Evolutionary conservation across 1,140 invertebrate species (phyloP).

Genomic region (Drosophila grimshawi): DNA sequence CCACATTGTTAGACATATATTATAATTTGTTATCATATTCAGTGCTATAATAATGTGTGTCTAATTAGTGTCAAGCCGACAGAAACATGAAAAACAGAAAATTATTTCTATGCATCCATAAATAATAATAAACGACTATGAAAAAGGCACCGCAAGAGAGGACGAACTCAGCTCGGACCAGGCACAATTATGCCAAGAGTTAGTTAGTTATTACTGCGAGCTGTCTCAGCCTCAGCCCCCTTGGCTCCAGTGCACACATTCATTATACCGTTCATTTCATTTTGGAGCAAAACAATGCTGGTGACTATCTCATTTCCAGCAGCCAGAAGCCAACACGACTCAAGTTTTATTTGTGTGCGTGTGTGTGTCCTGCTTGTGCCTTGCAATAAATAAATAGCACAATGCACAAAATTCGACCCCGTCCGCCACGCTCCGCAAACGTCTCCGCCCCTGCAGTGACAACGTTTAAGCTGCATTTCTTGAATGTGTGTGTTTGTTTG

Average conservation of each 20-base stretch:
- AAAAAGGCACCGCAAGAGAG: conserved; percentile 23
- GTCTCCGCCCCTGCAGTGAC: conserved; percentile 39
- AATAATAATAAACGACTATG: conserved; percentile 63
- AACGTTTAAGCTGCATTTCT: conserved; percentile 42
- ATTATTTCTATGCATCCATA: conserved; percentile 38
- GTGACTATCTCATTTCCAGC: conserved; percentile 74
- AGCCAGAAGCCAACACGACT: conserved; percentile 22
- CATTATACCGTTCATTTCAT: conserved; percentile 72
- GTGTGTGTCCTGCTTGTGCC: conserved; percentile 15
- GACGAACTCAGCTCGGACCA: not conserved
- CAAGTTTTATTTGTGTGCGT: conserved; percentile 44
- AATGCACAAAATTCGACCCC: conserved; percentile 63
- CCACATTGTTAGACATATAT: not conserved
- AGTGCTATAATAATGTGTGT: conserved; percentile 1
- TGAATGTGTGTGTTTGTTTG: conserved; percentile 26
- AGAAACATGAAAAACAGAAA: conserved; percentile 2
- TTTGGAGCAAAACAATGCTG: conserved; percentile 67
- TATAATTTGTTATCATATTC: not conserved
- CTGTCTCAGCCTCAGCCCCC: conserved; percentile 19
- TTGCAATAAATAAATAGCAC: conserved; percentile 78
- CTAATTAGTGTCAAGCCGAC: conserved; percentile 36
- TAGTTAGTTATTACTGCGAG: conserved; percentile 66
- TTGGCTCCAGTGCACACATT: conserved; percentile 29
- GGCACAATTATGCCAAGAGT: conserved; percentile 52
- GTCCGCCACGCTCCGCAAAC: not conserved